Conservation (phyloP, 2,113 vertebrate genomes). For the pig (Sus scrofa) region T2T-Sscrofa CM000819.6:16194001-16194500, state of each 20-base stretch:
- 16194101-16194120: neutral
- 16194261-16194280: neutral
- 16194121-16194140: neutral
- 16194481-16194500: neutral
- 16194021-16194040: neutral
- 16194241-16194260: neutral
- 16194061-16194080: conserved; percentile 12
- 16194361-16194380: neutral
- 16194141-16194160: neutral
- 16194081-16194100: neutral
- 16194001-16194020: neutral
- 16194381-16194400: neutral
- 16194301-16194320: neutral
- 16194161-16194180: neutral
- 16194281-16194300: neutral
- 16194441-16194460: neutral
- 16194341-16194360: neutral
- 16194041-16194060: neutral
- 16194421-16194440: neutral
- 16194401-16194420: neutral
- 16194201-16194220: neutral
- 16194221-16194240: neutral
- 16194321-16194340: neutral
- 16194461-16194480: neutral
- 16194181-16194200: neutral